Conservation (phyloP, 2,888 invertebrate genomes). For the Rapana venosa region DNA sequence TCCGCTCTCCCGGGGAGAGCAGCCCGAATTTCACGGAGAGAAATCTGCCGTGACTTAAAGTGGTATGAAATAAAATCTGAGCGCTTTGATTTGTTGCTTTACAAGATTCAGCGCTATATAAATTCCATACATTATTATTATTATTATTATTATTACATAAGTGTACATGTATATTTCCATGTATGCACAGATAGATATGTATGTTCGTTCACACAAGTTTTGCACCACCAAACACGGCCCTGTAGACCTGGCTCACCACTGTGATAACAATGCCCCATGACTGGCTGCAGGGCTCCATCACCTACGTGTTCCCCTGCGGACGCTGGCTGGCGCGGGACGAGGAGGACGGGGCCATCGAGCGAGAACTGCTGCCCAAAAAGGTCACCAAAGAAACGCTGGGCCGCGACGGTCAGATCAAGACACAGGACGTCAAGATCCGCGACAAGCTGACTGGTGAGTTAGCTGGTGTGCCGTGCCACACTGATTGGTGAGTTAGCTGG, state of each 20-base stretch:
- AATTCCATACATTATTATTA: too few species aligned
- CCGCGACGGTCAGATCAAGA: slow-evolving; percentile 72
- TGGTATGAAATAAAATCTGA: too few species aligned
- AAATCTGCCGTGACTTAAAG: too few species aligned
- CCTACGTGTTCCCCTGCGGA: slow-evolving; percentile 76
- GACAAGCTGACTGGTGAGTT: slow-evolving; percentile 70
- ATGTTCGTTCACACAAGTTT: background rate
- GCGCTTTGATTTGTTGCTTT: too few species aligned
- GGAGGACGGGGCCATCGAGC: slow-evolving; percentile 76
- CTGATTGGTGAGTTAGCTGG: too few species aligned
- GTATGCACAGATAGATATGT: slow-evolving; percentile 50
- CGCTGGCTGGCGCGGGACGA: slow-evolving; percentile 78
- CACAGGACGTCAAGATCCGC: slow-evolving; percentile 67
- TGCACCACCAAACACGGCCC: background rate
- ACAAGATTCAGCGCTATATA: too few species aligned
- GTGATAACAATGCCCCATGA: too few species aligned
- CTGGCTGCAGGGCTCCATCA: slow-evolving; percentile 74
- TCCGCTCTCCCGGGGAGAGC: too few species aligned
- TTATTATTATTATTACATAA: too few species aligned
- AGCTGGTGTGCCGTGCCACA: too few species aligned
- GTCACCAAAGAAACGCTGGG: slow-evolving; percentile 72
- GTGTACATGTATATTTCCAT: background rate
- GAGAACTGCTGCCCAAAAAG: slow-evolving; percentile 76
- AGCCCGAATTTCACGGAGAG: too few species aligned
- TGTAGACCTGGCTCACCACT: too few species aligned